Base-by-base conservation (phyloP, 2,888 invertebrate genomes). In the Nemapogon koenigi region DNA sequence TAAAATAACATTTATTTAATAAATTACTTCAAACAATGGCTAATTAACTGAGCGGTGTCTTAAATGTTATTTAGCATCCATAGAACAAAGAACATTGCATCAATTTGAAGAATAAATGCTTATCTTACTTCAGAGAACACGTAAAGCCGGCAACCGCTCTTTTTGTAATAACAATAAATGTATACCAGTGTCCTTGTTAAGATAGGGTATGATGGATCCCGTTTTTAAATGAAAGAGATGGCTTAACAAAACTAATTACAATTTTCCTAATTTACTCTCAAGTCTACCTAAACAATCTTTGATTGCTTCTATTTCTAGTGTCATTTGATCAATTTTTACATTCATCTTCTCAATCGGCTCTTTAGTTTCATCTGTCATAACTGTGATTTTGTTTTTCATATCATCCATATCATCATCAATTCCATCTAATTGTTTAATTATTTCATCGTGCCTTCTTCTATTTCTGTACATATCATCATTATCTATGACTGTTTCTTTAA, bases 281-380 rank as follows among this genome's bases (percentile, higher is more conserved):
- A 76, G 47, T 43, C 62, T 62, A 27, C 47, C 47, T 40, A 76
- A 58, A 41, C 68, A 57, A 26, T 55, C 52, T 40, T 72, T 75
- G 6, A 75, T 63, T 13, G 43, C 47, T 41, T 65, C 61, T 26
- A 78, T 55, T 45, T 76, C 76, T 26, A 62, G 27, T 2, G 69
- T 56, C 46, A 76, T 57, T 48, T 69, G 62, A 42, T 76, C 71
- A 37, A 78, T 54, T 50, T 73, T 76, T 0, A 60, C 55, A 48
- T 67, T 65, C 3, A 78, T 44, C 3, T 51, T 49, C 10, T 68
- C 64, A 17, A 72, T 44, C 2, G 61, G 57, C 6, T 49, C 44
- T 32, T 55, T 62, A 0, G 61, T 50, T 29, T 62, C 60, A 36
- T 67, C 56, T 2, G 31, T 56, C 50, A 15, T 59, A 55, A 46